These are phyloP conservation scores for Cerceris ruficornis DNA, from an alignment of 2,888 invertebrate species.

Conservation along the genomic window DNA sequence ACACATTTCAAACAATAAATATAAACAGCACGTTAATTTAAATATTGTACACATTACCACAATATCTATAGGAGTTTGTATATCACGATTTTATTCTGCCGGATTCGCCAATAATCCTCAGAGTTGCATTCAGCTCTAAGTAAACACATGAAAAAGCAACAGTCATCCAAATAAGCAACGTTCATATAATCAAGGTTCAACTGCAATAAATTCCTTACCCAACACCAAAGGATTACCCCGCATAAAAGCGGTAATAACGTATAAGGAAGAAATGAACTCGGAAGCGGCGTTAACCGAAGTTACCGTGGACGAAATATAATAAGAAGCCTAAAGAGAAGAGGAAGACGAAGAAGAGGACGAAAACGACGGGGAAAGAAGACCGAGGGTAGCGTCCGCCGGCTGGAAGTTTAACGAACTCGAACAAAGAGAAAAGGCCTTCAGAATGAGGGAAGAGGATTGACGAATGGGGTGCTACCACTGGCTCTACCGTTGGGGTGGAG, in stretches of 20 bases:
- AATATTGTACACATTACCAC: no score
- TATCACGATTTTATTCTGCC: no score
- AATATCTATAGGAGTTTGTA: no score
- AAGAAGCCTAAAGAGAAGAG: conserved; percentile 24
- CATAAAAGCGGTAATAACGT: not conserved
- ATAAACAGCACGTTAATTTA: no score
- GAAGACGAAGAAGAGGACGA: conserved; percentile 28
- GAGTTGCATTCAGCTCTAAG: no score
- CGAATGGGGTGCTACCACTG: conserved; percentile 66
- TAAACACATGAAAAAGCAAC: no score
- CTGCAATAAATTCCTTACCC: no score
- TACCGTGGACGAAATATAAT: not conserved
- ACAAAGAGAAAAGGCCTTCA: conserved; percentile 66
- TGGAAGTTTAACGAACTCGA: conserved; percentile 73
- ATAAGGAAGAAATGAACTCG: not conserved
- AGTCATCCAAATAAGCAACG: no score
- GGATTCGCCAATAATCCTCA: no score
- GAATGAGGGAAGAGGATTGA: conserved; percentile 67
- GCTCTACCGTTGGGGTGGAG: conserved; percentile 52
- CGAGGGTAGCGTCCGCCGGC: conserved; percentile 52
- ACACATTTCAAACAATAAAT: no score
- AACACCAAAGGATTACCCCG: no score
- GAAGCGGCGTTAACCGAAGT: conserved; percentile 10
- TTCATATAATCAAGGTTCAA: no score
- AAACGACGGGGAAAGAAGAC: conserved; percentile 29